Conservation (phyloP, 2,888 invertebrate species). For the Latrodectus hesperus region DNA sequence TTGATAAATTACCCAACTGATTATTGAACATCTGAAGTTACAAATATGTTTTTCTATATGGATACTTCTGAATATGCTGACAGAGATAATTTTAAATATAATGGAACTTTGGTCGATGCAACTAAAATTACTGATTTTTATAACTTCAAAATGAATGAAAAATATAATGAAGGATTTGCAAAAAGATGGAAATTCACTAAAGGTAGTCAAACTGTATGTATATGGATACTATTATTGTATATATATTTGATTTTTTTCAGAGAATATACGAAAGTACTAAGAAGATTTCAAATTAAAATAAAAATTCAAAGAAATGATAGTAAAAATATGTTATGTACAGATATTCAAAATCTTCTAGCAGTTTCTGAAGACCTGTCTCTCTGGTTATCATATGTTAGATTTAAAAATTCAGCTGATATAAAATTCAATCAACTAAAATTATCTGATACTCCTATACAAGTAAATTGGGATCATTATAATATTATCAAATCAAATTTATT, state of each 20-base stretch:
- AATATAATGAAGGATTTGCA: background rate
- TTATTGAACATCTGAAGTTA: slow-evolving; percentile 1
- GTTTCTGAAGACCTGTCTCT: slow-evolving; percentile 4
- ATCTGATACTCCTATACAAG: background rate
- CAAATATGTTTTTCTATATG: background rate
- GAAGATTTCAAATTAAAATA: background rate
- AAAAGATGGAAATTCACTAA: slow-evolving; percentile 3
- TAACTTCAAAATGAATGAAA: slow-evolving; percentile 19
- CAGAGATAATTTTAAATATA: slow-evolving; percentile 5
- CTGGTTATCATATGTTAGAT: background rate
- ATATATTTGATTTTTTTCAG: background rate
- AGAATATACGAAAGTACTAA: slow-evolving; percentile 3
- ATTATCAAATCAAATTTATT: background rate
- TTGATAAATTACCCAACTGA: background rate
- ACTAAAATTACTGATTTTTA: slow-evolving; percentile 7
- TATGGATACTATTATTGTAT: background rate
- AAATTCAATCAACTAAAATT: background rate
- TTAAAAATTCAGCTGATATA: background rate
- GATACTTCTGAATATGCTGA: background rate
- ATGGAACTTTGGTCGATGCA: background rate
- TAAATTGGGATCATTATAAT: slow-evolving; percentile 13
- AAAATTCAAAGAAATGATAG: slow-evolving; percentile 10
- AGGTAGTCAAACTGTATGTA: background rate
- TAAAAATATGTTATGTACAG: slow-evolving; percentile 1
- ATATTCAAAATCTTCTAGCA: slow-evolving; percentile 3